These are phyloP conservation scores for Vanessa cardui DNA, from an alignment of 2,888 invertebrate species.

Conservation along the genomic window DNA sequence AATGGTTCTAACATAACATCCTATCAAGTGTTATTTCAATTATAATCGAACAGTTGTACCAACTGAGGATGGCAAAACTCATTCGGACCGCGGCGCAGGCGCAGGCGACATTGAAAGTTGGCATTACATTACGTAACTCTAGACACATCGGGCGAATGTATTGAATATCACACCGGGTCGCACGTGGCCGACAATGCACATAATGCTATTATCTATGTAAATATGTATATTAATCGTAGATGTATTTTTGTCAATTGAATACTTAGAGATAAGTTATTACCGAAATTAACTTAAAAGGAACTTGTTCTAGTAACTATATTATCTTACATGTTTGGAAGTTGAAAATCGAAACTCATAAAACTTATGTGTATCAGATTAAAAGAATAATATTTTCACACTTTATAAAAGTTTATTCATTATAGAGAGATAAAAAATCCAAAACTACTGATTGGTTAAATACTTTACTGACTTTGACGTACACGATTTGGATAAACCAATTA, in stretches of 20 bases:
- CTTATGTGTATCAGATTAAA: too few species aligned
- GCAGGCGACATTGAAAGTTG: conserved; percentile 76
- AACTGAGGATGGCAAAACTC: conserved; percentile 44
- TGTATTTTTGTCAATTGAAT: not conserved
- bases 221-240: not conserved
- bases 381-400: too few species aligned
- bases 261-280: not conserved
- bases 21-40: not conserved
- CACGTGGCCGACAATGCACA: conserved; percentile 61
- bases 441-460: too few species aligned
- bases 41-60: conserved; percentile 1
- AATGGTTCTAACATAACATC: not conserved
- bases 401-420: too few species aligned
- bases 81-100: conserved; percentile 30
- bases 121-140: conserved; percentile 77
- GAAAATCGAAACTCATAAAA: too few species aligned
- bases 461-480: too few species aligned
- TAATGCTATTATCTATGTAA: conserved; percentile 25
- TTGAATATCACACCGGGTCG: conserved; percentile 67
- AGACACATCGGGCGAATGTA: conserved; percentile 67
- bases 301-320: too few species aligned
- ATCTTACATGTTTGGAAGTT: too few species aligned
- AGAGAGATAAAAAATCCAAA: too few species aligned
- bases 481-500: too few species aligned
- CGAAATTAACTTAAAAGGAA: not conserved